phyloP scores from a whole-genome alignment of 2,113 vertebrate genomes.

The mouse (Mus musculus) region DNA sequence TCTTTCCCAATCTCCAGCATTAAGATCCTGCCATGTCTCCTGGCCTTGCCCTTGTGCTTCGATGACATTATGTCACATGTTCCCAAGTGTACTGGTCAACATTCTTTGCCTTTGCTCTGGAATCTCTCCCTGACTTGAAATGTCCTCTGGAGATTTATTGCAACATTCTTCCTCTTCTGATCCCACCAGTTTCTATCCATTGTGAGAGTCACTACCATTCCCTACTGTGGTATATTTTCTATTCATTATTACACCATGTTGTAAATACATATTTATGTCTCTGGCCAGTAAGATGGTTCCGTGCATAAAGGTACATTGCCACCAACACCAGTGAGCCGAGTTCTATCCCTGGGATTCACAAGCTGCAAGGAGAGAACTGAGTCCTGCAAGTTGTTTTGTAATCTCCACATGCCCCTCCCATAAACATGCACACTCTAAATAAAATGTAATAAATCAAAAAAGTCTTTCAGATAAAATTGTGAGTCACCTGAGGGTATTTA shows the following conservation, averaged over 20 bases:
- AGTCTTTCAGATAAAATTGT: conserved; percentile 19
- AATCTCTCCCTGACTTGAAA: conserved; percentile 33
- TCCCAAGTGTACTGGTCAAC: background rate
- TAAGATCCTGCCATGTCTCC: conserved; percentile 7
- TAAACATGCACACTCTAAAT: background rate
- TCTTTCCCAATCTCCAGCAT: background rate
- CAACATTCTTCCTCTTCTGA: background rate
- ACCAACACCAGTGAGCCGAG: background rate
- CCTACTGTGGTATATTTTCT: background rate
- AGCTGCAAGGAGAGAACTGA: background rate
- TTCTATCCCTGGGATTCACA: background rate
- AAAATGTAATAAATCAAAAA: background rate
- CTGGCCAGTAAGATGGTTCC: background rate
- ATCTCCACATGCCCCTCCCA: background rate
- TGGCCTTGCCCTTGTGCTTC: background rate
- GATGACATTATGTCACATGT: background rate
- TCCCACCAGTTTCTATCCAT: background rate
- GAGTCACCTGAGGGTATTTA: background rate
- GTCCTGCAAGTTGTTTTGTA: background rate
- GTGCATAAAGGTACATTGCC: background rate
- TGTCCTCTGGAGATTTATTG: background rate
- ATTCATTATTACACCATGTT: conserved; percentile 15
- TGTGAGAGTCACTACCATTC: background rate
- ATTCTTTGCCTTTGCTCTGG: conserved; percentile 61
- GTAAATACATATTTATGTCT: background rate